Conservation (phyloP, 2,113 vertebrate species). For the Merops nubicus region DNA sequence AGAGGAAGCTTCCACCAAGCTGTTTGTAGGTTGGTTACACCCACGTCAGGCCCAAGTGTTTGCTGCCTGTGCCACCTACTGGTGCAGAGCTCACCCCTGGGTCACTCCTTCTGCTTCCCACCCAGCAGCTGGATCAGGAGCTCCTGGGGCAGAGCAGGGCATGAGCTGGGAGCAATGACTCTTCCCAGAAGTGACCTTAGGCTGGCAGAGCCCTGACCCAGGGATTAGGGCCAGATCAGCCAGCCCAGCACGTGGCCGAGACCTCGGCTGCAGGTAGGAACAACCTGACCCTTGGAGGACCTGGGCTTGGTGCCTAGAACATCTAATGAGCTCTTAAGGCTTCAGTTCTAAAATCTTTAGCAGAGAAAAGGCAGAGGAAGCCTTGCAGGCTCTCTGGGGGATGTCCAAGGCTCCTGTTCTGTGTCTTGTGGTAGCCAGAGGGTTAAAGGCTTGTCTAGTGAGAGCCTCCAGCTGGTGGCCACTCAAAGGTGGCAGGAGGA, state of each 20-base stretch:
- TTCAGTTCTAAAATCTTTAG: background rate
- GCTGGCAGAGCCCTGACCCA: background rate
- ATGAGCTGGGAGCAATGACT: too few species aligned
- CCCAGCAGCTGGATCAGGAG: background rate
- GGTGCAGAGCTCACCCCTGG: background rate
- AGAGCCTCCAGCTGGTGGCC: background rate
- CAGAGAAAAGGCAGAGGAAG: background rate
- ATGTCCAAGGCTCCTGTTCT: background rate
- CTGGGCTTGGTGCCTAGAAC: background rate
- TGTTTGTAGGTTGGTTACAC: background rate
- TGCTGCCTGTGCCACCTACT: slow-evolving; percentile 42
- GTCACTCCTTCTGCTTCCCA: background rate
- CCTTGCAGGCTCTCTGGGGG: background rate
- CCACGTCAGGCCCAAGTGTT: background rate
- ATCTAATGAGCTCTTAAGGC: background rate
- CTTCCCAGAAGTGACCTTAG: background rate
- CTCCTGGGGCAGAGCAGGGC: too few species aligned
- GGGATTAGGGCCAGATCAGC: accelerated
- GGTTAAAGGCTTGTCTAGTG: accelerated
- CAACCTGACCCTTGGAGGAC: background rate
- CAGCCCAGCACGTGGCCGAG: background rate
- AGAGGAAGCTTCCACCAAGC: background rate
- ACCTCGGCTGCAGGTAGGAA: background rate
- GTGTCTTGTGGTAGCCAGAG: accelerated
- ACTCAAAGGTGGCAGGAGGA: background rate